A percentile compares a stretch with the other conserved stretches of the same genome.
Conservation (phyloP, 2,113 vertebrate species). For the Oxygymnocypris stewartii region DNA sequence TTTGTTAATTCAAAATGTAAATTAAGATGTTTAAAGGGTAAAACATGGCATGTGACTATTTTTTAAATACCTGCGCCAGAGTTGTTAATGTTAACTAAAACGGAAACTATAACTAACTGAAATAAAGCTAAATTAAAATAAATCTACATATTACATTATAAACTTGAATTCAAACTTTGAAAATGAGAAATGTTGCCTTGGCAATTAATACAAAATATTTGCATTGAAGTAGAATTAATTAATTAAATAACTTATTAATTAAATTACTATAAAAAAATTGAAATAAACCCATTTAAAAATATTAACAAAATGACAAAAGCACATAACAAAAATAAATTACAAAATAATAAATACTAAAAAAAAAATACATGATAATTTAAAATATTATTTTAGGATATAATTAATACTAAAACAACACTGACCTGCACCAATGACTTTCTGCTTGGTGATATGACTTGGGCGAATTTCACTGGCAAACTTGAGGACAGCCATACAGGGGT, state of each 20-base stretch:
- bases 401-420: background rate
- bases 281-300: background rate
- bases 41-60: background rate
- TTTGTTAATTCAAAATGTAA: background rate
- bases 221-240: too few species aligned
- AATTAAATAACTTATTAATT: too few species aligned
- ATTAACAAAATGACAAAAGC: background rate
- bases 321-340: background rate
- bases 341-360: background rate
- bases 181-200: too few species aligned
- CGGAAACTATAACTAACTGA: background rate
- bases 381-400: background rate
- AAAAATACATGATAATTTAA: background rate
- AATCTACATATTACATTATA: too few species aligned
- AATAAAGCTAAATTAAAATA: too few species aligned
- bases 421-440: constrained; percentile 95
- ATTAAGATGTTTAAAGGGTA: background rate
- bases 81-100: background rate
- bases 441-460: constrained; percentile 80
- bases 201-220: too few species aligned
- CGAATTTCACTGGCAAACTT: constrained; percentile 96
- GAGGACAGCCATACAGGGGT: constrained; percentile 92
- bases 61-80: constrained; percentile 61
- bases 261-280: too few species aligned
- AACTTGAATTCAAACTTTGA: too few species aligned